Conservation (phyloP, 2,113 vertebrate species). For the Lycocorax pyrrhopterus region DNA sequence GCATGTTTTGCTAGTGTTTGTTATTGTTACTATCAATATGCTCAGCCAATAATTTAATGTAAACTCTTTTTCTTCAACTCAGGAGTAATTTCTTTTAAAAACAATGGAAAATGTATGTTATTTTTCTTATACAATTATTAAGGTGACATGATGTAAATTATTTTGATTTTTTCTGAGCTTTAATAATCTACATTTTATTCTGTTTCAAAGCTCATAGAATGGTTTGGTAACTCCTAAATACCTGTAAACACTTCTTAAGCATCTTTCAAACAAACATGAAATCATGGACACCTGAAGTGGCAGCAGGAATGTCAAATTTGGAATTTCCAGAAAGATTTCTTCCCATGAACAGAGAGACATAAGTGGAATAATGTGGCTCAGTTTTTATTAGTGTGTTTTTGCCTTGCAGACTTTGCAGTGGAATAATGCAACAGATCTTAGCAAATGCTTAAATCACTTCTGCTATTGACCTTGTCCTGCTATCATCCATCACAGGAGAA, state of each 20-base stretch:
- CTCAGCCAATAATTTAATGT: not conserved
- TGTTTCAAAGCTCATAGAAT: not conserved
- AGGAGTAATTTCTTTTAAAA: not conserved
- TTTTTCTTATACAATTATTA: not conserved
- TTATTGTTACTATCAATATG: not conserved
- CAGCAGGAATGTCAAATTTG: not conserved
- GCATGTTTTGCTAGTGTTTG: not conserved
- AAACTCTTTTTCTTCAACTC: not conserved
- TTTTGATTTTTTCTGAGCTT: not conserved
- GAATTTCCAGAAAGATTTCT: not conserved
- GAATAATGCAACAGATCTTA: not conserved
- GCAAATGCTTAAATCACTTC: not conserved
- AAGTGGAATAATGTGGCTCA: not conserved
- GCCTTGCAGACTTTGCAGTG: not conserved
- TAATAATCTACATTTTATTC: not conserved
- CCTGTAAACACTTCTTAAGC: not conserved
- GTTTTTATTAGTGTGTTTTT: not conserved
- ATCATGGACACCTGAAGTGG: not conserved
- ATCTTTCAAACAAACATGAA: not conserved
- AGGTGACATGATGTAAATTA: not conserved
- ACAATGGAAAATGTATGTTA: fast-evolving
- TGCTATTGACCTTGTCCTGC: not conserved
- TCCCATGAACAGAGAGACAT: not conserved
- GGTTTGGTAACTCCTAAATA: not conserved
- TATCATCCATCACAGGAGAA: not conserved